Evolutionary conservation across 2,797 vertebrate species (phyloP), one percentile per base, ranked within the genome.

Genomic region (Brachyrhaphis roseni): DNA sequence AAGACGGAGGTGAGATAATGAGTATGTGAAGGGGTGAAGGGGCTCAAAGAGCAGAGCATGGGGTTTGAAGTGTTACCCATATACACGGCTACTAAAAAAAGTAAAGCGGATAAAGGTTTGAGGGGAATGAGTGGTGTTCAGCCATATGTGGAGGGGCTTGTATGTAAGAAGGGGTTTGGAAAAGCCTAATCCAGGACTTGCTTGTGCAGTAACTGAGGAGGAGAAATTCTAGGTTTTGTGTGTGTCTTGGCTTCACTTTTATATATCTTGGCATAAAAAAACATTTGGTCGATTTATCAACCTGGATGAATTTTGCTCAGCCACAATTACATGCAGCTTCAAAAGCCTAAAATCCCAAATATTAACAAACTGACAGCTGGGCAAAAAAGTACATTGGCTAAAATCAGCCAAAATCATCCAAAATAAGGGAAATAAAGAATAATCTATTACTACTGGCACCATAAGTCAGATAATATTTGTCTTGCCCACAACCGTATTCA

Each of bases 81-180:
- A 82, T 78, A 72, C 78, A 78, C 68, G 57, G 41, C 76, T 77
- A 86, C 87, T 87, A 75, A 81, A 78, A 84, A 91, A 31, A 82
- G 82, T 74, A 75, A 84, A 89, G 78, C 51, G 20, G 90, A 92
- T 93, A 87, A 91, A 85, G 82, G 85, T 74, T 87, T 77, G 57
- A 83, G 86, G 87, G 85, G 76, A 74, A 72, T 31, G 31, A 86
- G 89, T 75, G 64, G 80, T 2, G 43, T 78, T 84, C 76, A 8
- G 78, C 66, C 77, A 78, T 76, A 72, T 36, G 43, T 77, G 77
- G 71, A 83, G 62, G 78, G 34, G 45, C 79, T 59, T 79, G 15
- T 75, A 36, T 36, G 62, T 39, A 16, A 36, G 49, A 76, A 68
- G 49, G 68, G 26, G 72, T 83, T 47, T 72, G 71, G 46, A 47